Conservation (phyloP, 2,888 invertebrate genomes). For the Apocheima hispidaria region DNA sequence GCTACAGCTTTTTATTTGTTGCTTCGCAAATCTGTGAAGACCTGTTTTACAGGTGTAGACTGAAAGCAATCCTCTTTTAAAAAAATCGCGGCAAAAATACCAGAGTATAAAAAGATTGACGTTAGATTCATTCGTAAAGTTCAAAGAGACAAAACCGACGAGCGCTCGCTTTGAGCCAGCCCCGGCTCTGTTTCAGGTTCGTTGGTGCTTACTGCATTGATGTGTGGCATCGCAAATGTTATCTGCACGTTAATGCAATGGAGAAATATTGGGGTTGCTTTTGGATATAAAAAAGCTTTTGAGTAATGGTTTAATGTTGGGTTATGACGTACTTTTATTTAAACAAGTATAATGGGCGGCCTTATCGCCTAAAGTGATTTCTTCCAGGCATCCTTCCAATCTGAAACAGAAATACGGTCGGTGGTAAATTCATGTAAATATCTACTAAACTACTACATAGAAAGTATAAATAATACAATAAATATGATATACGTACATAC, state of each 20-base stretch:
- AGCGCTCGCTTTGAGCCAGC: constrained; percentile 46
- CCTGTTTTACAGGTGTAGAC: background rate
- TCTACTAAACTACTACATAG: too few relatives aligned
- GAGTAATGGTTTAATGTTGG: background rate
- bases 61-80: constrained; percentile 30
- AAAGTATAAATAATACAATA: too few relatives aligned
- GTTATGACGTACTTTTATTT: too few relatives aligned
- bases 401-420: too few relatives aligned
- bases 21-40: background rate
- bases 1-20: background rate
- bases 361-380: too few relatives aligned
- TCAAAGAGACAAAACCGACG: constrained; percentile 55
- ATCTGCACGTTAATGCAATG: constrained; percentile 26
- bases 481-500: too few relatives aligned
- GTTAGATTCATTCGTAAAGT: constrained; percentile 51
- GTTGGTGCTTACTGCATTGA: constrained; percentile 37
- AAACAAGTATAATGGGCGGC: too few relatives aligned
- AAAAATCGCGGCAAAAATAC: constrained; percentile 46
- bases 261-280: constrained; percentile 16
- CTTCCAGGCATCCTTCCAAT: too few relatives aligned
- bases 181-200: constrained; percentile 42
- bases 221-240: constrained; percentile 26
- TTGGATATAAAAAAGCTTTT: background rate
- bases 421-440: too few relatives aligned
- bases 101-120: constrained; percentile 49